Conservation (phyloP, 2,113 vertebrate genomes). For the Gracilinanus agilis region DNA sequence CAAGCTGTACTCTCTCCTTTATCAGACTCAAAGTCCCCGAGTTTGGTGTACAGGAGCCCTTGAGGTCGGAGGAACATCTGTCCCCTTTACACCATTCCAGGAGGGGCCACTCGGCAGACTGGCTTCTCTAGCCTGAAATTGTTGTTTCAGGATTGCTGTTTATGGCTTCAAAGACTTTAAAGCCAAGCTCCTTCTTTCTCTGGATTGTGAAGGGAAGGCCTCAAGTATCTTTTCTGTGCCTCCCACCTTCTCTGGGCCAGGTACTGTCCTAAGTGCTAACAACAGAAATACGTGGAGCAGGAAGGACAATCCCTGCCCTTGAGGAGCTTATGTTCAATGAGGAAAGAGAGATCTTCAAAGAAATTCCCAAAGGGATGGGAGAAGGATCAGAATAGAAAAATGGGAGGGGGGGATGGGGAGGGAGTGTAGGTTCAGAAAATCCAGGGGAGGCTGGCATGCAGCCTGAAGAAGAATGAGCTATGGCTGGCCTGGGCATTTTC, state of each 20-base stretch:
- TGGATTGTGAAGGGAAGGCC: not conserved
- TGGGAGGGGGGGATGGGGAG: not conserved
- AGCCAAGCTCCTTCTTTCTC: not conserved
- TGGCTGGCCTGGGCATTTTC: too few species aligned
- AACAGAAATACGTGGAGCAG: not conserved
- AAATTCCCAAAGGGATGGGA: not conserved
- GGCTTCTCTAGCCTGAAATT: not conserved
- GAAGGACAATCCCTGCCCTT: not conserved
- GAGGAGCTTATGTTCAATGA: not conserved
- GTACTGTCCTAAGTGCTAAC: not conserved
- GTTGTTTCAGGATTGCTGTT: not conserved
- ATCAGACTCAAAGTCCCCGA: not conserved
- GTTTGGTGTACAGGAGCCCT: not conserved
- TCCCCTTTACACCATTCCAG: not conserved
- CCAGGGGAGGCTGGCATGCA: not conserved
- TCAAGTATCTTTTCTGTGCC: not conserved
- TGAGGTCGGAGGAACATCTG: not conserved
- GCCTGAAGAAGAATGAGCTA: not conserved
- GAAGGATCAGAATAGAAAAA: not conserved
- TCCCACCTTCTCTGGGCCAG: not conserved
- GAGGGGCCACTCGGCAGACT: not conserved
- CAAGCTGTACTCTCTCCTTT: not conserved
- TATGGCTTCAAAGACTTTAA: not conserved
- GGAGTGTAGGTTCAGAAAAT: not conserved
- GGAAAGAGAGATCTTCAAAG: not conserved